Evolutionary conservation across 2,888 invertebrate genomes (phyloP), one percentile per base, ranked within the genome.

Genomic region (Brachycybe producta): DNA sequence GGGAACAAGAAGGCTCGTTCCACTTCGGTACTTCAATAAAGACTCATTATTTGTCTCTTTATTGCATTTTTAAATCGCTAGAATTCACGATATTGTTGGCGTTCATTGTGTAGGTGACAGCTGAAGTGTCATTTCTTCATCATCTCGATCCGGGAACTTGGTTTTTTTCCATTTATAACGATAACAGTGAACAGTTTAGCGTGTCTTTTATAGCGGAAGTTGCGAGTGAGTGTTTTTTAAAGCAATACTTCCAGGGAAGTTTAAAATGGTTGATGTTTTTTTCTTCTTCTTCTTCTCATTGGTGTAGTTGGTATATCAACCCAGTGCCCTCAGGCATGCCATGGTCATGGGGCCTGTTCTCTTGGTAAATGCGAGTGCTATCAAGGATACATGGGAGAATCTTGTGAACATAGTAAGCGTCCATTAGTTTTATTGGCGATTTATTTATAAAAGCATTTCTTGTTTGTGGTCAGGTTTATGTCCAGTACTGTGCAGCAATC

Each of bases 291-390:
- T 8, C 8, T 38, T 17, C 8, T 44, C 8, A 13, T 13, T 13
- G 7, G 44, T 44, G 13, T 41, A 57, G 57, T 48, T 27, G 60
- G 59, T 54, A 55, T 60, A 36, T 56, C 57, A 21, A 50, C 57
- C 17, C 52, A 52, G 19, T 97, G 97, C 68, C 91, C 91, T 7
- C 88, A 87, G 62, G 90, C 94, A 43, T 98, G 98, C 67, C 86
- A 87, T 57, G 91, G 90, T 13, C 92, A 94, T 70, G 98, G 98
- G 15, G 87, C 92, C 67, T 98, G 98, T 68, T 74, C 90, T 42
- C 77, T 87, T 70, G 92, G 94, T 2, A 86, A 87, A 64, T 98
- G 97, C 65, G 85, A 87, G 62, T 98, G 97, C 67, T 91, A 87
- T 67, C 84, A 92, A 46, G 97, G 97, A 13, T 97, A 90, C 67